Conservation (phyloP, 2,888 invertebrate genomes). For the Notodonta dromedarius region DNA sequence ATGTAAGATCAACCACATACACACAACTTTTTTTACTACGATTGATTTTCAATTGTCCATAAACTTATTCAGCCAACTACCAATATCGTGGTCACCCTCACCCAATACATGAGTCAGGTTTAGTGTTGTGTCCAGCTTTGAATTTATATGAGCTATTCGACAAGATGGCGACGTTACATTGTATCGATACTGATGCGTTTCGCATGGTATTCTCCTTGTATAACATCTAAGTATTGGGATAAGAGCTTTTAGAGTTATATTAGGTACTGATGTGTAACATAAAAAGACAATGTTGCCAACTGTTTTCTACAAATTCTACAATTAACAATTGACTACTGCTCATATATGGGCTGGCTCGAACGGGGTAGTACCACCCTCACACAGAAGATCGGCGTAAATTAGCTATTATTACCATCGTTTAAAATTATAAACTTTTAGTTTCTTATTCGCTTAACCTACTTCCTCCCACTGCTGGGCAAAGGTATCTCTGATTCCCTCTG, state of each 20-base stretch:
- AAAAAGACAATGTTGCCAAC: neutral
- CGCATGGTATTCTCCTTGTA: conserved; percentile 1
- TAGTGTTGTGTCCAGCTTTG: conserved; percentile 54
- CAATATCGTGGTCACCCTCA: conserved; percentile 24
- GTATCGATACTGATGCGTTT: conserved; percentile 40
- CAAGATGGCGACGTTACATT: conserved; percentile 43
- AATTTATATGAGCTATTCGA: conserved; percentile 73
- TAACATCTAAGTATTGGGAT: neutral
- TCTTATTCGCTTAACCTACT: too few species aligned
- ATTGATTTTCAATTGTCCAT: neutral
- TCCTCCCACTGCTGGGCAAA: too few species aligned
- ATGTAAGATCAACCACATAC: too few species aligned
- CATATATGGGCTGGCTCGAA: too few species aligned
- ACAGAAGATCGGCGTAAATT: too few species aligned
- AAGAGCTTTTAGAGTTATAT: neutral
- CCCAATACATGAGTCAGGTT: conserved; percentile 43
- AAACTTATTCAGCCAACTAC: conserved; percentile 5
- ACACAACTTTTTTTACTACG: too few species aligned
- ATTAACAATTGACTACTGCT: too few species aligned
- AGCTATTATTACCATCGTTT: too few species aligned
- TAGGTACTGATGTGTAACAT: neutral
- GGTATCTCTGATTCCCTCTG: too few species aligned
- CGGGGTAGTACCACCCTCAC: too few species aligned
- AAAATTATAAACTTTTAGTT: too few species aligned
- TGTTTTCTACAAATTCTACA: too few species aligned